Conservation (phyloP, 92 coral and sea anemone species). For the Phenganax marumi region DNA sequence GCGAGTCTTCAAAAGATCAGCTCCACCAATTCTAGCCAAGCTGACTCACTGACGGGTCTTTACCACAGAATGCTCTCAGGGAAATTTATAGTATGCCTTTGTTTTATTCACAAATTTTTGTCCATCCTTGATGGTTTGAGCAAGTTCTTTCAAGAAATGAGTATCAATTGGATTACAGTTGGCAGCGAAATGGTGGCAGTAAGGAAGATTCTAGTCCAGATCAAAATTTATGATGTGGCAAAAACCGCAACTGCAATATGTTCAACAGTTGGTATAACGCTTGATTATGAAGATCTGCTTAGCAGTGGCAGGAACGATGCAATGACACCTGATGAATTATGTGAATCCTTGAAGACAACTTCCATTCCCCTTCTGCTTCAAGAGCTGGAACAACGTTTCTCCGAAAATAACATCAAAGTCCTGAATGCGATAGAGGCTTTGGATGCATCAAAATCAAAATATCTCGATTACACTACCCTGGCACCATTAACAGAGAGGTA, state of each 20-base stretch:
- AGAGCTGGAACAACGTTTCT: constrained; percentile 28
- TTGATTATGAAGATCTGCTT: constrained; percentile 12
- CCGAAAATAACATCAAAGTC: neutral
- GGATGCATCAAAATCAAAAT: neutral
- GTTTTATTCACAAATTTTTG: constrained; percentile 3
- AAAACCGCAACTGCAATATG: neutral
- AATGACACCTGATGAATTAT: neutral
- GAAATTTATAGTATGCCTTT: neutral
- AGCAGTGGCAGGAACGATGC: neutral
- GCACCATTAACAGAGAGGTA: neutral
- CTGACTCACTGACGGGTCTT: neutral
- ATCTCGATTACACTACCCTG: neutral
- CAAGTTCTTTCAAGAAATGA: neutral
- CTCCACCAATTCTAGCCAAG: constrained; percentile 4
- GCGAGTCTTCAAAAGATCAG: constrained; percentile 5
- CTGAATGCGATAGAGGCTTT: neutral
- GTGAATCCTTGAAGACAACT: constrained; percentile 1
- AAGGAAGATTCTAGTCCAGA: neutral
- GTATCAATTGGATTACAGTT: neutral
- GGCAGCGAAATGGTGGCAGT: neutral
- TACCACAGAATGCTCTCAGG: neutral
- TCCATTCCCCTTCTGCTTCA: constrained; percentile 5
- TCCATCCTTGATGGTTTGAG: neutral
- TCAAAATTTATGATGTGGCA: neutral
- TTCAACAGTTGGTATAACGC: neutral